Base-by-base conservation (phyloP, 1,140 invertebrate genomes). In the Heliconius himera region DNA sequence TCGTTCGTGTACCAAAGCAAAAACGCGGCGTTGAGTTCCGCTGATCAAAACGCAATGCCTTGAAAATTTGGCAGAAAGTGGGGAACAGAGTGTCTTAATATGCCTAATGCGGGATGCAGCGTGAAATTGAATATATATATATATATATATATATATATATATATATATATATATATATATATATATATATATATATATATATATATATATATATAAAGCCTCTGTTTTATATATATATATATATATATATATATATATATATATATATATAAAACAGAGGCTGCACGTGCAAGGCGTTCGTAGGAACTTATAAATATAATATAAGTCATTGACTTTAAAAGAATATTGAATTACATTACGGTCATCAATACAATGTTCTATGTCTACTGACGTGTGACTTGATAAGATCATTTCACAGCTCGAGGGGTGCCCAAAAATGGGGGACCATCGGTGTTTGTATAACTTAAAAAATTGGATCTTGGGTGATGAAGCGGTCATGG, bases 251-350 rank as follows among this genome's bases (percentile, higher is more conserved):
- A n/a, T n/a, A n/a, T n/a, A n/a, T n/a, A n/a, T n/a, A n/a, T n/a
- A n/a, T n/a, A n/a, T 54, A 20, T n/a, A n/a, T n/a, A 20, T 56
- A 20, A 56, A n/a, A 56, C 20, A n/a, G n/a, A 56, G n/a, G 8
- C n/a, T 9, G 54, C 54, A 56, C 54, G 20, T 22, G 38, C n/a
- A 22, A 46, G 41, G 41, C 20, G 26, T 73, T 73, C 9, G 38
- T 73, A 26, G 72, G 8, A 16, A 49, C 49, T 73, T 33, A 41
- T n/a, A 56, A 56, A n/a, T 56, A 56, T n/a, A 54, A 56, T 56
- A 56, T 56, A 56, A 54, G 78, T 73, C 77, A 79, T 74, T 74
- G 77, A 79, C 77, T 73, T 79, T 41, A 74, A 79, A 29, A 79
- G 74, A 51, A 73, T 79, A 79, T 79, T 73, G 51, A 56, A 79